A percentile compares a stretch with the other conserved stretches of the same genome.
Conservation (phyloP, 1,140 invertebrate species). For the Hormaphis cornu region DNA sequence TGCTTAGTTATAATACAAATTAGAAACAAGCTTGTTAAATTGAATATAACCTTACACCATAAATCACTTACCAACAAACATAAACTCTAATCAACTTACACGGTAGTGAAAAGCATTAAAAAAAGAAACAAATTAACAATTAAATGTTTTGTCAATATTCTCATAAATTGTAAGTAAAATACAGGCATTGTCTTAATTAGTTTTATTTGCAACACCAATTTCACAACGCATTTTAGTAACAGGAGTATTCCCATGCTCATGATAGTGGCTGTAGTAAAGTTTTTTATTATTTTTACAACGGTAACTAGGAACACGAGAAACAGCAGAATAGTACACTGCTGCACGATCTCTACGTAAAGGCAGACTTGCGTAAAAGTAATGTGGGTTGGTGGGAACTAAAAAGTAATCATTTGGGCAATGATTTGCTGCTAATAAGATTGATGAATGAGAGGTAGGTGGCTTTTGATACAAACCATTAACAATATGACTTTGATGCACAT, state of each 20-base stretch:
- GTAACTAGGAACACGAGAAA: conserved; percentile 23
- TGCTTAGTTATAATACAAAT: background rate
- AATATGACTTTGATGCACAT: conserved; percentile 15
- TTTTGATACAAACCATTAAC: conserved; percentile 29
- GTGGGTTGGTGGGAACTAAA: conserved; percentile 6
- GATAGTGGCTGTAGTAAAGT: conserved; percentile 16
- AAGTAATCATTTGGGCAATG: background rate
- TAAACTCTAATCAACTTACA: conserved; percentile 26
- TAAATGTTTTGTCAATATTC: background rate
- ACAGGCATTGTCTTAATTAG: background rate
- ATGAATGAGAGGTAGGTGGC: background rate
- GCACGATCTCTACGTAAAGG: conserved; percentile 12
- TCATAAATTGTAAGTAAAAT: background rate
- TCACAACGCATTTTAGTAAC: background rate
- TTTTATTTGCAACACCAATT: conserved; percentile 2
- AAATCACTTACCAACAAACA: conserved; percentile 19
- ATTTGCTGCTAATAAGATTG: background rate
- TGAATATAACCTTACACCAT: background rate
- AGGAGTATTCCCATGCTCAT: background rate
- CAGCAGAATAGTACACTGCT: conserved; percentile 17
- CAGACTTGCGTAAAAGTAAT: conserved; percentile 22
- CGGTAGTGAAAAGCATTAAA: conserved; percentile 14
- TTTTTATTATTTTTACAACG: conserved; percentile 14
- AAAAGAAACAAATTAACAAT: conserved; percentile 9
- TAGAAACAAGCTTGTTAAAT: background rate